A percentile compares a stretch with the other conserved stretches of the same genome.
These are phyloP conservation scores for Pardalotus punctatus DNA, from an alignment of 2,113 vertebrate species.

Conservation along the genomic window DNA sequence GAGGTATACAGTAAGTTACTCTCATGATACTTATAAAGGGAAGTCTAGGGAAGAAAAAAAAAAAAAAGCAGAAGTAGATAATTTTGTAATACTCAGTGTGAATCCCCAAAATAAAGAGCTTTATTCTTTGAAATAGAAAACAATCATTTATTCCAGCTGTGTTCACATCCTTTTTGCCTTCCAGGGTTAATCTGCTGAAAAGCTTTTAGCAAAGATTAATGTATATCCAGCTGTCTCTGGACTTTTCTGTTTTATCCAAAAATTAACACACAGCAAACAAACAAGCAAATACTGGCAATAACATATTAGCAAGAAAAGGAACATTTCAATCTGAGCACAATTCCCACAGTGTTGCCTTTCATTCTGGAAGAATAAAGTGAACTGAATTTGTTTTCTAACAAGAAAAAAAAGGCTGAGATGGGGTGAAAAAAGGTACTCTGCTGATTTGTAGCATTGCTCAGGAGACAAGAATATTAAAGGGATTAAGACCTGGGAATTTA, in stretches of 20 bases:
- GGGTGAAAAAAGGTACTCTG: neutral
- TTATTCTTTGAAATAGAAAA: constrained; percentile 21
- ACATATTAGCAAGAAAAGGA: neutral
- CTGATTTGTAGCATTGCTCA: neutral
- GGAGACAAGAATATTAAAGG: neutral
- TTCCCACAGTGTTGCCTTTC: neutral
- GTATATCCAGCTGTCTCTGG: constrained; percentile 1
- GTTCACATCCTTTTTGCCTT: constrained; percentile 31
- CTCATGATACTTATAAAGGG: neutral
- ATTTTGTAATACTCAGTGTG: neutral
- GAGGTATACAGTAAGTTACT: neutral
- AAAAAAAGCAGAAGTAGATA: neutral
- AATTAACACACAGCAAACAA: neutral
- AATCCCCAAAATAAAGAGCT: neutral
- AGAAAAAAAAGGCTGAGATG: neutral
- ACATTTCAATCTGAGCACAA: neutral
- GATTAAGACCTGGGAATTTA: neutral
- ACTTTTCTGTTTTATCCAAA: neutral
- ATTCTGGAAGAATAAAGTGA: neutral
- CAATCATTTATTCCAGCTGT: constrained; percentile 10
- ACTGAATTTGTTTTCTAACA: neutral
- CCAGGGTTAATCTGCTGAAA: constrained; percentile 44
- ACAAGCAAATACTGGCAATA: neutral
- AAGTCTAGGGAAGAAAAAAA: neutral
- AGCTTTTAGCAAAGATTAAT: constrained; percentile 50